These are phyloP conservation scores for Meriones unguiculatus DNA, from an alignment of 2,113 vertebrate species.

Conservation along the genomic window DNA sequence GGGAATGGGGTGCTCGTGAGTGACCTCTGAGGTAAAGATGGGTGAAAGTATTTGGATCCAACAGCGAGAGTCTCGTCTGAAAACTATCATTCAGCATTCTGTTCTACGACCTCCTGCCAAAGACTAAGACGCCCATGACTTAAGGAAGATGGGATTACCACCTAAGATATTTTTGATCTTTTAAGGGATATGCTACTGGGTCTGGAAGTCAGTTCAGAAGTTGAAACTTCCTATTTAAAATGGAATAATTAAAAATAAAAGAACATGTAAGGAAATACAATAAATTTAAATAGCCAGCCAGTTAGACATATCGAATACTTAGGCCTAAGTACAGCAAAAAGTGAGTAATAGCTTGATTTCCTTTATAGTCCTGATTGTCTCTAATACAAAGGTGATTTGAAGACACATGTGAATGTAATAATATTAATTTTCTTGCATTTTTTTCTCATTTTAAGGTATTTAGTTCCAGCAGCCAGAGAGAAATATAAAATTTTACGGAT, in stretches of 20 bases:
- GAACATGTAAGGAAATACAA: slow-evolving; percentile 29
- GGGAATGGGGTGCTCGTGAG: neutral
- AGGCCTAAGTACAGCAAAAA: neutral
- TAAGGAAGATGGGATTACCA: slow-evolving; percentile 33
- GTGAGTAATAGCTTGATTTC: neutral
- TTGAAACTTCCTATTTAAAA: slow-evolving; percentile 35
- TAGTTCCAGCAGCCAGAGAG: slow-evolving; percentile 6
- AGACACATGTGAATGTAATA: slow-evolving; percentile 15
- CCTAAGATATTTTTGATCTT: neutral
- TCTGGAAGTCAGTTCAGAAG: slow-evolving; percentile 56
- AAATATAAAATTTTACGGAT: neutral
- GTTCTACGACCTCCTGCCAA: neutral
- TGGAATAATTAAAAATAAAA: slow-evolving; percentile 38
- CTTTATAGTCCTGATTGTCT: slow-evolving; percentile 9
- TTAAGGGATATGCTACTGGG: slow-evolving; percentile 10
- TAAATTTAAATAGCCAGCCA: slow-evolving; percentile 14
- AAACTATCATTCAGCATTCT: slow-evolving; percentile 22
- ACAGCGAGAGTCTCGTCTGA: neutral
- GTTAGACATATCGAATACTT: neutral
- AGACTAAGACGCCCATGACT: neutral
- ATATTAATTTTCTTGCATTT: slow-evolving; percentile 21
- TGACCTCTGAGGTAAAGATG: neutral
- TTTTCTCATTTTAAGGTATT: slow-evolving; percentile 7
- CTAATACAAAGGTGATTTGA: slow-evolving; percentile 44
- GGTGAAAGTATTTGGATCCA: neutral